Conservation (phyloP, 1,140 invertebrate genomes). For the Phocides pigmalion region DNA sequence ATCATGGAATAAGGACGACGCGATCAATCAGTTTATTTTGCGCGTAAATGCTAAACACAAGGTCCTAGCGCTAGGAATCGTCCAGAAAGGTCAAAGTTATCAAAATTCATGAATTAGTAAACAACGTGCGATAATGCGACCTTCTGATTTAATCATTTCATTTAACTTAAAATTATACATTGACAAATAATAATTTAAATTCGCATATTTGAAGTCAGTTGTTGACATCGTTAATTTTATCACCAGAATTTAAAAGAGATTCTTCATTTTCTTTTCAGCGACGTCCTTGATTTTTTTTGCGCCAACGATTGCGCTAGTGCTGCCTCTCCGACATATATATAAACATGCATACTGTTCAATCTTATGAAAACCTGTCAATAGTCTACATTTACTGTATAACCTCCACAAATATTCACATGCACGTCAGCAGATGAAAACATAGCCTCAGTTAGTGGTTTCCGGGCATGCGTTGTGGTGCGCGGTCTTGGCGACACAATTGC, state of each 20-base stretch:
- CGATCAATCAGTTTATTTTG: conserved; percentile 8
- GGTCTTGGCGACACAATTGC: conserved; percentile 8
- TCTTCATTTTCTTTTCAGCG: too few species aligned
- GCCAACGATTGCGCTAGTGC: too few species aligned
- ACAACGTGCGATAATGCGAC: neutral
- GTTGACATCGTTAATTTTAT: neutral
- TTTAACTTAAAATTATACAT: neutral
- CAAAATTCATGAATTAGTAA: conserved; percentile 12
- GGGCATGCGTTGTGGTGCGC: neutral
- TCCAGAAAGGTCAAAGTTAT: conserved; percentile 8
- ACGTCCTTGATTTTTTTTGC: too few species aligned
- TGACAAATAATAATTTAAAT: neutral
- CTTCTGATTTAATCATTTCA: neutral
- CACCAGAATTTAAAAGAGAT: too few species aligned
- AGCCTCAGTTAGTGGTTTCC: neutral
- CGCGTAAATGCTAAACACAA: conserved; percentile 2
- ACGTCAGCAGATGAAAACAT: too few species aligned
- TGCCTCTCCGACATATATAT: too few species aligned
- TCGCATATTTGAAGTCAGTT: too few species aligned
- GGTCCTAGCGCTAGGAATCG: conserved; percentile 5
- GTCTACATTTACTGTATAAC: too few species aligned
- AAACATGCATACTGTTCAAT: too few species aligned
- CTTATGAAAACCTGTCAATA: too few species aligned
- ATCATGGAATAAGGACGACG: neutral
- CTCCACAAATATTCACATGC: neutral